Evolutionary conservation across 2,797 vertebrate species (phyloP), one percentile per base, ranked within the genome.

Genomic region (Mionectes olivaceus): DNA sequence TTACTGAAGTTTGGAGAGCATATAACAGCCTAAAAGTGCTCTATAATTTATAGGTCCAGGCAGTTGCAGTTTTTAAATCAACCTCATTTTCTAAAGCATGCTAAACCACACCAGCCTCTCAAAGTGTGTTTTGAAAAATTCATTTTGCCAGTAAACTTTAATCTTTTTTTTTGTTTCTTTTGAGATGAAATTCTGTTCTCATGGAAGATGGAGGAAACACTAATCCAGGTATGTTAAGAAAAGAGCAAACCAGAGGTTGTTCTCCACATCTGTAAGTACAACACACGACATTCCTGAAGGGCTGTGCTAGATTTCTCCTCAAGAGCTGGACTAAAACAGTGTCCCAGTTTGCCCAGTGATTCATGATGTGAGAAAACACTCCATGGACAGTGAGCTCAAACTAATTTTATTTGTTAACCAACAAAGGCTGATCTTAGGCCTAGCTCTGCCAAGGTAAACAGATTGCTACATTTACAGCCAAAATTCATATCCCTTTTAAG

Each of bases 381-480:
- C 47, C 12, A 9, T 4, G 59, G 82, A 90, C 85, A 84, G 49
- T 30, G 52, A 95, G 49, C 56, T 90, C 63, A 83, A 70, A 64
- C 33, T 73, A 7, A 73, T 83, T 87, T 59, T 60, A 61, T 80
- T 56, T 87, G 65, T 79, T 89, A 91, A 78, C 41, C 71, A 89
- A 75, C 84, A 77, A 90, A 93, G 53, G 33, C 59, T 89, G 71
- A 43, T 89, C 81, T 67, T 46, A n/a, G 28, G 70, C 55, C 53
- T 52, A 67, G 47, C 68, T 76, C 89, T 96, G 94, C 94, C 94
- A 96, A 92, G 63, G 90, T 93, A 94, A 94, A 89, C 93, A 95
- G 96, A 87, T 92, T 93, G 89, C 39, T 91, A 33, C 12, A 39
- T 81, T 88, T 83, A 92, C 85, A 86, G 95, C 87, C 92, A 93